phyloP scores from a whole-genome alignment of 2,797 vertebrate genomes.

The Macroramphosus scolopax region DNA sequence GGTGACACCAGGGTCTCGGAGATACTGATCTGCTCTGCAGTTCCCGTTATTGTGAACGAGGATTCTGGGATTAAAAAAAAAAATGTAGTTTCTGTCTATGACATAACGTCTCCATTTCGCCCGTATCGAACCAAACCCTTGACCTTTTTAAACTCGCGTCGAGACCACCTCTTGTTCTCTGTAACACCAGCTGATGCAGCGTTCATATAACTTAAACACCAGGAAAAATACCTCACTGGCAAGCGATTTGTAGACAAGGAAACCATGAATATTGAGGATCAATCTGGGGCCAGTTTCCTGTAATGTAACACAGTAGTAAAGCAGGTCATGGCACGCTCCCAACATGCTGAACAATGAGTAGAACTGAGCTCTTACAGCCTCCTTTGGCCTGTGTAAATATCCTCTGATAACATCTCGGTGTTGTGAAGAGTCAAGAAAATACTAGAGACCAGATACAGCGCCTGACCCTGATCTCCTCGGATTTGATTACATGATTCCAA shows the following conservation, averaged over 20 bases:
- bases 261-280: conserved; percentile 14
- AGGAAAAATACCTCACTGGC: background rate
- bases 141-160: conserved; percentile 61
- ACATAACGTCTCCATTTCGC: conserved; percentile 64
- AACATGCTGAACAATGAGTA: conserved; percentile 65
- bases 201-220: background rate
- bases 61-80: conserved; percentile 39
- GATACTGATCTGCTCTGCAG: conserved; percentile 20
- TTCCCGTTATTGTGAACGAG: conserved; percentile 20
- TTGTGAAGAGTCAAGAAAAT: conserved; percentile 35
- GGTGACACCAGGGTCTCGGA: conserved; percentile 32
- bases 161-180: conserved; percentile 51
- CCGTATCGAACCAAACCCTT: conserved; percentile 45
- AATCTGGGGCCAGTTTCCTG: conserved; percentile 40
- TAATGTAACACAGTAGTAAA: conserved; percentile 64
- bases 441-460: conserved; percentile 29
- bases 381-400: conserved; percentile 63
- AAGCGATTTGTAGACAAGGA: background rate
- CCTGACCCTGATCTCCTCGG: conserved; percentile 29
- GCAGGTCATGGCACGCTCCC: conserved; percentile 67
- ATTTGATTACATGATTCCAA: conserved; percentile 41
- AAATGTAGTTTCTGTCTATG: conserved; percentile 30
- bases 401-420: conserved; percentile 68
- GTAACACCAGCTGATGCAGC: conserved; percentile 7
- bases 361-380: conserved; percentile 54